Evolutionary conservation across 2,797 vertebrate genomes (phyloP).

Genomic region (Aythya fuligula): DNA sequence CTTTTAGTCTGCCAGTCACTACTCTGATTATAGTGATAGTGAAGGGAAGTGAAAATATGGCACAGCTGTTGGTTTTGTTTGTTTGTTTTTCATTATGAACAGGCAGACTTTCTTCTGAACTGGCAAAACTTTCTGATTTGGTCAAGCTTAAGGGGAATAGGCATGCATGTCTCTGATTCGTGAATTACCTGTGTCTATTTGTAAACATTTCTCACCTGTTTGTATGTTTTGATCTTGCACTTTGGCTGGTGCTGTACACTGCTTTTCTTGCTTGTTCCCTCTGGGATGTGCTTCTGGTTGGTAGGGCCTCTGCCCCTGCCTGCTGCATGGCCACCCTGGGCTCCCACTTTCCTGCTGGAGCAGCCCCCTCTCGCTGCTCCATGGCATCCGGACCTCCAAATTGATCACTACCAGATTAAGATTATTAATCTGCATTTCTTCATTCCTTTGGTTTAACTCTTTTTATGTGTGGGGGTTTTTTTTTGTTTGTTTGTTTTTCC

Average conservation of each 20-base stretch:
- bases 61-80: not conserved
- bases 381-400: not conserved
- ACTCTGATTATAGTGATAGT: not conserved
- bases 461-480: not conserved
- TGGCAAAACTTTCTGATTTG: not conserved
- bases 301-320: not conserved
- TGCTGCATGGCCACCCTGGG: not conserved
- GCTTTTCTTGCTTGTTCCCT: accelerated
- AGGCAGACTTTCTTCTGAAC: too few relatives aligned
- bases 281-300: not conserved
- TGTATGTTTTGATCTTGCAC: not conserved
- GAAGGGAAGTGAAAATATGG: not conserved
- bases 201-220: not conserved
- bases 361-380: not conserved
- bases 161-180: not conserved
- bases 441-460: not conserved
- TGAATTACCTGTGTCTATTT: not conserved
- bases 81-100: not conserved
- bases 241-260: not conserved
- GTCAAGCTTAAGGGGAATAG: not conserved
- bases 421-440: not conserved
- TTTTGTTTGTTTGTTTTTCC: too few relatives aligned
- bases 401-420: not conserved
- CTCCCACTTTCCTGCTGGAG: not conserved
- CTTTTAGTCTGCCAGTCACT: not conserved